Evolutionary conservation across 2,113 vertebrate species (phyloP), one percentile per base, ranked within the genome.

Genomic region (Tachycineta bicolor): DNA sequence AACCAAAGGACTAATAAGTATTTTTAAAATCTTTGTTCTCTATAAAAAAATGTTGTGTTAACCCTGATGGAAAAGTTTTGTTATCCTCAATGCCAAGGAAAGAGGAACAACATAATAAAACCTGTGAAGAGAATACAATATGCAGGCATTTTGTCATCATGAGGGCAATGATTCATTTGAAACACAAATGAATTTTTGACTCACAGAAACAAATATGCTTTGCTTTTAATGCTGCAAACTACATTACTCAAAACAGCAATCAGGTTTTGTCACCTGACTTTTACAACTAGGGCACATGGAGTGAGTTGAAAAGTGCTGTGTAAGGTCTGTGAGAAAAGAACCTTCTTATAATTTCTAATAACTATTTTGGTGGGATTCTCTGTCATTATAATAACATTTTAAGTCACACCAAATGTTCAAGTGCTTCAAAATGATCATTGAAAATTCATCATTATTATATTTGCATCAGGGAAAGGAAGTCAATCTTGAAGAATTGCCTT

Each of bases 121-220:
- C 4, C 9, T 74, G 10, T 58, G 64, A 84, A 64, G 26, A 77
- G 19, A 83, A 76, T 31, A 44, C 10, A 37, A 47, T 34, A 63
- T 8, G 14, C 14, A 34, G 2, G 4, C 3, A 33, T 59, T 88
- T 83, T 0, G 0, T 47, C 43, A 84, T 63, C 19, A 22, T 17
- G 28, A 75, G 7, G 10, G 7, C 34, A 85, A 39, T 87, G 83
- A 67, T 64, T 74, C 50, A 69, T 75, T 43, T 37, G 22, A 79
- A 87, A 79, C 9, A 78, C 25, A 87, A 78, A 78, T 58, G 84
- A 62, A 71, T 76, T 91, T 94, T 94, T 95, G 59, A 78, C 39
- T 86, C 50, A 80, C 14, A 56, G 22, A 91, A 76, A 58, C 23
- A 21, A 79, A n/a, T 58, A 65, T 58, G 29, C 9, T 81, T 96